Percentiles rank a stretch among this genome's conserved stretches.
Evolutionary conservation across 92 coral and sea anemone species (phyloP).

Genomic region (Epizoanthus rinbou): DNA sequence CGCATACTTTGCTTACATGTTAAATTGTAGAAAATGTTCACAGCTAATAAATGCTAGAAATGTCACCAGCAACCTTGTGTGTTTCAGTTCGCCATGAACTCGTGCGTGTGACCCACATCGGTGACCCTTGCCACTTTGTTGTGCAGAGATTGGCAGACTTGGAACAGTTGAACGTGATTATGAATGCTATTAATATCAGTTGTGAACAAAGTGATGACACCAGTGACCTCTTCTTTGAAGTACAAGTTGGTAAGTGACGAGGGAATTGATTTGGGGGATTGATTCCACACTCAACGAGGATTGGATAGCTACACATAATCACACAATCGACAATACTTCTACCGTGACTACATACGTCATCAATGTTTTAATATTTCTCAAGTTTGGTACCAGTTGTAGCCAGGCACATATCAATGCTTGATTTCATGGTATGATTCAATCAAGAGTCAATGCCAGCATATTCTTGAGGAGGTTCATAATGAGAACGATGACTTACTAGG

Average conservation of each 20-base stretch:
- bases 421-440: too few relatives aligned
- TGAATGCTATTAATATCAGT: constrained; percentile 83
- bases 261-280: not conserved
- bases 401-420: too few relatives aligned
- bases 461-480: too few relatives aligned
- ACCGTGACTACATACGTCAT: too few relatives aligned
- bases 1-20: too few relatives aligned
- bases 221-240: constrained; percentile 77
- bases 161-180: constrained; percentile 82
- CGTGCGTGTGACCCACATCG: constrained; percentile 86
- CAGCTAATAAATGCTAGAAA: too few relatives aligned
- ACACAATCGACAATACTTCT: too few relatives aligned
- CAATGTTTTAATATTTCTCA: too few relatives aligned
- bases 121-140: constrained; percentile 88
- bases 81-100: constrained; percentile 86
- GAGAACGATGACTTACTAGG: too few relatives aligned
- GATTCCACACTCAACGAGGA: not conserved
- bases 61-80: not conserved
- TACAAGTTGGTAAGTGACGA: constrained; percentile 73
- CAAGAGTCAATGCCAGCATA: too few relatives aligned
- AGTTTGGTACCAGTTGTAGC: too few relatives aligned
- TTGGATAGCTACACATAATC: not conserved
- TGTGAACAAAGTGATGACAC: constrained; percentile 81
- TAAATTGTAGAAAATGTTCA: too few relatives aligned
- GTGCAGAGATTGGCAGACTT: constrained; percentile 89